A percentile compares a stretch with the other conserved stretches of the same genome.
These are phyloP conservation scores for Astyanax mexicanus DNA, from an alignment of 2,797 vertebrate genomes.

Conservation along the genomic window DNA sequence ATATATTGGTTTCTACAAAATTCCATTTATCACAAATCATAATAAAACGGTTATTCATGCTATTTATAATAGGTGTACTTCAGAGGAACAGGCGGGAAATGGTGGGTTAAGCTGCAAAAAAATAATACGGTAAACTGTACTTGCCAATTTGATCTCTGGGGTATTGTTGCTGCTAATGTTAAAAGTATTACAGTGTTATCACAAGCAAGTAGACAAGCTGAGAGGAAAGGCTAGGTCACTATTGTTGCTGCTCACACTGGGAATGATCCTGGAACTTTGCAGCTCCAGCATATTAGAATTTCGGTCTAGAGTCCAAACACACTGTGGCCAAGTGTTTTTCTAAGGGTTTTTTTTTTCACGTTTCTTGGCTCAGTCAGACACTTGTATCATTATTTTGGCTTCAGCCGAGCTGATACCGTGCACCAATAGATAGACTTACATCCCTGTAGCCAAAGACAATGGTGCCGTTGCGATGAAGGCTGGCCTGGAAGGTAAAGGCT, in stretches of 20 bases:
- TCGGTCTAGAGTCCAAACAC: slow-evolving; percentile 1
- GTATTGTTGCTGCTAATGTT: background rate
- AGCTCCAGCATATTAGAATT: slow-evolving; percentile 7
- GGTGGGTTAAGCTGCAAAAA: background rate
- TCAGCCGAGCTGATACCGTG: background rate
- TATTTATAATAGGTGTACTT: background rate
- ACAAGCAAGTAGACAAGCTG: slow-evolving; percentile 8
- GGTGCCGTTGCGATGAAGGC: slow-evolving; percentile 85
- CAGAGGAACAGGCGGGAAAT: background rate
- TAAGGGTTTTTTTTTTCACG: slow-evolving; percentile 2
- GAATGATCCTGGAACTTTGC: slow-evolving; percentile 26
- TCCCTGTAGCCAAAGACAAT: slow-evolving; percentile 93
- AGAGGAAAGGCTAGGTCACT: background rate
- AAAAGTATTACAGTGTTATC: background rate
- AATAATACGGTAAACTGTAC: background rate
- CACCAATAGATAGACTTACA: slow-evolving; percentile 69
- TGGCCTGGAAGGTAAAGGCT: slow-evolving; percentile 91
- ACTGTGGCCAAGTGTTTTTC: slow-evolving; percentile 15
- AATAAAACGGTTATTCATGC: too few species aligned
- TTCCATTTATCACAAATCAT: too few species aligned
- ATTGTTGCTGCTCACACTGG: background rate
- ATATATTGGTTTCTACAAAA: too few species aligned
- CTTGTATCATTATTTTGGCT: slow-evolving; percentile 4
- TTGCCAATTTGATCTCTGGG: background rate
- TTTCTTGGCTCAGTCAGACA: slow-evolving; percentile 15